Conservation (phyloP, 2,113 vertebrate genomes). For the Tursiops truncatus region DNA sequence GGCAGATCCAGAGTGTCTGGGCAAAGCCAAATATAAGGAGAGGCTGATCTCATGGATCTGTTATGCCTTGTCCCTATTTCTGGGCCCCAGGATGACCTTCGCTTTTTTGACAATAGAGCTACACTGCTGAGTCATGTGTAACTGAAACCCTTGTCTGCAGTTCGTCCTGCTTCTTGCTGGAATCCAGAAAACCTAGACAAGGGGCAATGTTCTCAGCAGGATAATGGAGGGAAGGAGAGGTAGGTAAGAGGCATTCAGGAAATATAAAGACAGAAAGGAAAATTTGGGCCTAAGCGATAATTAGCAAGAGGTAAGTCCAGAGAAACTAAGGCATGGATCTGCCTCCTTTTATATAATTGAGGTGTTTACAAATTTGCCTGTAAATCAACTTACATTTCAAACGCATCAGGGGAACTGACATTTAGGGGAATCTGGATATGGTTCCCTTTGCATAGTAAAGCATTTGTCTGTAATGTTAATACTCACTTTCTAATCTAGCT, state of each 20-base stretch:
- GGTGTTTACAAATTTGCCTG: not conserved
- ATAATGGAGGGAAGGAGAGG: not conserved
- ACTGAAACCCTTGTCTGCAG: not conserved
- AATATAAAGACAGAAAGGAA: not conserved
- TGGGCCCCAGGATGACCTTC: slow-evolving; percentile 39
- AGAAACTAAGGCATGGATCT: not conserved
- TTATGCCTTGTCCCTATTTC: slow-evolving; percentile 49
- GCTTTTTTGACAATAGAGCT: not conserved
- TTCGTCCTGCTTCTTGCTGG: not conserved
- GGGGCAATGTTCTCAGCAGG: not conserved
- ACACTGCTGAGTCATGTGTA: slow-evolving; percentile 52
- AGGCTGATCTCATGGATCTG: not conserved
- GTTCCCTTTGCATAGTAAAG: not conserved
- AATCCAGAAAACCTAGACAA: not conserved
- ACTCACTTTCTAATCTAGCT: not conserved
- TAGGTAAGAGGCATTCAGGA: not conserved
- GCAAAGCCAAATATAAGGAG: not conserved
- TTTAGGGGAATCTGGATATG: not conserved
- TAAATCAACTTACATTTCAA: not conserved
- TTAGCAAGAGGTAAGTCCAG: not conserved
- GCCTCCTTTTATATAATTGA: not conserved
- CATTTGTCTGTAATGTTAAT: not conserved
- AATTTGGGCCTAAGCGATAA: not conserved
- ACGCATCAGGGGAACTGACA: not conserved
- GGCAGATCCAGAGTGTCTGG: not conserved